A percentile compares a stretch with the other conserved stretches of the same genome.
These are phyloP conservation scores for Synanthedon tipuliformis DNA, from an alignment of 2,888 invertebrate species.

Conservation along the genomic window DNA sequence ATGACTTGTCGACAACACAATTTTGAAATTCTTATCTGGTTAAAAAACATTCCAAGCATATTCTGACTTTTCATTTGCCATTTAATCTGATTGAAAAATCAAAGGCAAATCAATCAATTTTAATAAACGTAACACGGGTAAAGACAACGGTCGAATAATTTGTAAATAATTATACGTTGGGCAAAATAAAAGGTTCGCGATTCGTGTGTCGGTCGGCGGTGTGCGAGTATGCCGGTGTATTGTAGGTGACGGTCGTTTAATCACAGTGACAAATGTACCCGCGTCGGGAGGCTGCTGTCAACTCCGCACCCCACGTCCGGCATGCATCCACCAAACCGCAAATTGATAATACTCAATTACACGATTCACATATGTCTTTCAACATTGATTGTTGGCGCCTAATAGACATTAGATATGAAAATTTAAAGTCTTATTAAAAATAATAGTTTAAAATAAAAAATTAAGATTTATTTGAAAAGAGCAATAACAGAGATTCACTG, in stretches of 20 bases:
- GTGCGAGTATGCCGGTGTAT: constrained; percentile 12
- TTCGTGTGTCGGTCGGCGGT: constrained; percentile 2
- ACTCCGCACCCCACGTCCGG: constrained; percentile 14
- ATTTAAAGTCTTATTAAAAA: too few relatives aligned
- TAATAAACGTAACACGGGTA: not conserved
- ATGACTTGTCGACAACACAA: too few relatives aligned
- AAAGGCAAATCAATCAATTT: too few relatives aligned
- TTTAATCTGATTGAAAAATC: too few relatives aligned
- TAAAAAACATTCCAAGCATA: too few relatives aligned
- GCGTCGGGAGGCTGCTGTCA: constrained; percentile 22
- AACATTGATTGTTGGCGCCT: not conserved
- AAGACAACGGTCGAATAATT: not conserved
- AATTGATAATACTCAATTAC: constrained; percentile 28
- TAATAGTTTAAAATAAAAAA: too few relatives aligned
- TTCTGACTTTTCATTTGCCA: too few relatives aligned
- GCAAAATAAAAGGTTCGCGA: constrained; percentile 8
- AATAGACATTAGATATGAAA: not conserved
- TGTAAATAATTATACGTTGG: constrained; percentile 10
- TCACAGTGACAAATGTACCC: constrained; percentile 41
- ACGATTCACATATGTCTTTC: not conserved
- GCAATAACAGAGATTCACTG: too few relatives aligned
- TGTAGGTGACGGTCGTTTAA: constrained; percentile 38
- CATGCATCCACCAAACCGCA: constrained; percentile 9
- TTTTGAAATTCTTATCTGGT: too few relatives aligned
- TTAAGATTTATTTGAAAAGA: too few relatives aligned